phyloP scores from a whole-genome alignment of 2,888 invertebrate species.

The Yponomeuta sedellus region DNA sequence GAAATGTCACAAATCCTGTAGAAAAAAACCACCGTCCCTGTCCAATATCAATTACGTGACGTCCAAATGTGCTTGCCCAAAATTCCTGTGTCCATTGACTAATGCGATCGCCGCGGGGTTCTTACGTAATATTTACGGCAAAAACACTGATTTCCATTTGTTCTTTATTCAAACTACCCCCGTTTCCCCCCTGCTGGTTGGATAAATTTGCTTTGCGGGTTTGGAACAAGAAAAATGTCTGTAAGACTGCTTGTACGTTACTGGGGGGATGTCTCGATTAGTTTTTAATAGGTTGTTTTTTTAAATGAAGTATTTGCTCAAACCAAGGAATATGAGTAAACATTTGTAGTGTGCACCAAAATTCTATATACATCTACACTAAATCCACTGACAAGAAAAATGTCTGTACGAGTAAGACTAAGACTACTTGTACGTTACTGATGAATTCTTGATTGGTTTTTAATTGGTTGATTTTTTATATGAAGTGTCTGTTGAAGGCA shows the following conservation, averaged over 20 bases:
- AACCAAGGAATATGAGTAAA: no score
- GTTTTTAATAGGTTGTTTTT: no score
- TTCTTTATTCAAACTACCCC: neutral
- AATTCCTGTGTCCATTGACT: constrained; percentile 2
- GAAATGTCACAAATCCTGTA: neutral
- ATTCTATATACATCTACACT: no score
- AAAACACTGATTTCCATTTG: neutral
- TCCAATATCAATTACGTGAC: neutral
- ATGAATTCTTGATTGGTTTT: no score
- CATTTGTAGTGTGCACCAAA: no score
- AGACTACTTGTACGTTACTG: no score
- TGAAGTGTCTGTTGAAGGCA: no score
- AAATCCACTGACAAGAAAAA: no score
- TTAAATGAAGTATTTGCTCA: no score
- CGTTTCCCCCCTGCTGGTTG: neutral
- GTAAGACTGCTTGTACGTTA: neutral
- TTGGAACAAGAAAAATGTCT: neutral
- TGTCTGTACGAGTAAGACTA: no score
- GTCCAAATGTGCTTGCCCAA: neutral
- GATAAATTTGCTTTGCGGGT: neutral
- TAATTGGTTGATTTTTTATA: no score
- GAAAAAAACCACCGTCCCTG: neutral
- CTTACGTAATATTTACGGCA: neutral
- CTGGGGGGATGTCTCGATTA: no score
- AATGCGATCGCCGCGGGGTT: neutral